Evolutionary conservation across 1,140 invertebrate species (phyloP), one percentile per base, ranked within the genome.

Genomic region (Drosophila virilis): DNA sequence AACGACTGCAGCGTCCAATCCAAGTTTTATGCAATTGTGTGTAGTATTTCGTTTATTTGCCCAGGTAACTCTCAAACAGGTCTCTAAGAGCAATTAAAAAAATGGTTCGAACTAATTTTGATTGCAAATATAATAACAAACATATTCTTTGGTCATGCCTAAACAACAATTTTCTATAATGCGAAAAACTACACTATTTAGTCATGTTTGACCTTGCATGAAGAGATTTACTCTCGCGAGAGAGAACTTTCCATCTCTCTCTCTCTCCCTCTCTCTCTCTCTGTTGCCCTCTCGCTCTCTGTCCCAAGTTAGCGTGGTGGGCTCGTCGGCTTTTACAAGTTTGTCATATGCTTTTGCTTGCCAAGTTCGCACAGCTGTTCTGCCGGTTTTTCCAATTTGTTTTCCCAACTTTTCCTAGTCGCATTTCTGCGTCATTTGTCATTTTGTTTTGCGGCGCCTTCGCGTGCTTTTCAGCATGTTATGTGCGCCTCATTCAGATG

Each of bases 1-100:
- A 88, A 88, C 79, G 79, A 83, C 69, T 76, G 83, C 73, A 79
- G 83, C 83, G 79, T 70, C 84, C 71, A 71, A 75, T 61, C 73
- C 79, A 55, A 65, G 52, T 65, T 67, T 57, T 70, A 74, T 82
- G 70, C 75, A 60, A 50, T 79, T 61, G 52, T 72, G 67, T 65
- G 32, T 67, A 48, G 68, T 57, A 78, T 79, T 78, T 82, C 71
- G 80, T 78, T 59, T 45, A 13, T 60, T 69, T 62, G 51, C 38
- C 43, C 48, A 69, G 79, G 73, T 78, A 72, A 65, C 57, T 64
- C 57, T 64, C 60, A 50, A 57, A 72, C 61, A 45, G 60, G 54
- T 61, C 37, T 50, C 32, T 61, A 48, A 17, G 6, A 51, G 28
- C 37, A 15, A 8, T n/a, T 9, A 40, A 50, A 33, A 13, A 35